Percentiles rank a stretch among this genome's conserved stretches.
Evolutionary conservation across 1,140 invertebrate genomes (phyloP).

Genomic region (Caenorhabditis tropicalis): DNA sequence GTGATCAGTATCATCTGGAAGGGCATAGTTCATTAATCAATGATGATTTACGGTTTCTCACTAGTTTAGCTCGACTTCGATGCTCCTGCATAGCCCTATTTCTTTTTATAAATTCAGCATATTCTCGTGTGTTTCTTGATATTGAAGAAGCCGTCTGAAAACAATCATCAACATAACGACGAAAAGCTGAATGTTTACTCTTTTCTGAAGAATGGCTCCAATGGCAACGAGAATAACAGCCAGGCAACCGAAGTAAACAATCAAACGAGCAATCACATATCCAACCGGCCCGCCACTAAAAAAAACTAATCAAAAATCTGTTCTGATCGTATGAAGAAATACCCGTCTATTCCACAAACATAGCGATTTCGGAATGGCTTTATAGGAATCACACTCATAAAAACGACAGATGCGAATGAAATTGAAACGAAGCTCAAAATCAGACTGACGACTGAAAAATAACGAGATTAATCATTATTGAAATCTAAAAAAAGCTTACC

Average conservation of each 20-base stretch:
- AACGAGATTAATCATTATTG: background rate
- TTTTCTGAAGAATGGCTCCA: conserved; percentile 36
- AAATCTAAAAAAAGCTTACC: background rate
- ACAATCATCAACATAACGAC: background rate
- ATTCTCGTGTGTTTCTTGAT: background rate
- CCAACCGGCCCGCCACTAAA: conserved; percentile 17
- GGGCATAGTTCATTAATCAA: background rate
- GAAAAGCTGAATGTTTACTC: background rate
- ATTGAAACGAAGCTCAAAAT: conserved; percentile 20
- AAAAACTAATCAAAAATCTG: background rate
- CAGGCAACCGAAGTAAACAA: conserved; percentile 12
- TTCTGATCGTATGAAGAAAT: background rate
- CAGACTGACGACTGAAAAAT: background rate
- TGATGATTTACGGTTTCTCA: background rate
- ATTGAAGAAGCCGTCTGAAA: conserved; percentile 21
- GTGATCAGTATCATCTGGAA: conserved; percentile 6
- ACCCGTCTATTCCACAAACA: conserved; percentile 35
- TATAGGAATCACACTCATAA: conserved; percentile 21
- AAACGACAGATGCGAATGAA: background rate
- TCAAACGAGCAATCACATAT: conserved; percentile 7
- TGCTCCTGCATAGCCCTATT: conserved; percentile 31
- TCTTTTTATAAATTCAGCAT: conserved; percentile 20
- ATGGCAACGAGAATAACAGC: conserved; percentile 10
- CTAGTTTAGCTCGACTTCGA: conserved; percentile 3
- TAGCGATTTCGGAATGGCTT: conserved; percentile 28